phyloP scores from a whole-genome alignment of 2,888 invertebrate species.

The Tachina grossa region DNA sequence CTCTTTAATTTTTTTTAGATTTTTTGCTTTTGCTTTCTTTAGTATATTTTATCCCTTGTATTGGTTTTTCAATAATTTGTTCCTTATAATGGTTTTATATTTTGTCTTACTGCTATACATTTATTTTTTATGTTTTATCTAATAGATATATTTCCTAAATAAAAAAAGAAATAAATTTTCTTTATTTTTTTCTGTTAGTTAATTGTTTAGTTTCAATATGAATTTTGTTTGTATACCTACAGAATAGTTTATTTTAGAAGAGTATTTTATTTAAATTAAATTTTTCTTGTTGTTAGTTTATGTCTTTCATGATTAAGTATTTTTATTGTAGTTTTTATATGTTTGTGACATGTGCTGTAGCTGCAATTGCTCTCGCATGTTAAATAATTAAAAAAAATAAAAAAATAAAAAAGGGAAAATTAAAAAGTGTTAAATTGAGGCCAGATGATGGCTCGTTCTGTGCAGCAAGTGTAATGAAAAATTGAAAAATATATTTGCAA shows the following conservation, averaged over 20 bases:
- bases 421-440: constrained; percentile 64
- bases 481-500: constrained; percentile 8
- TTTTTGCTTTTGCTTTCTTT: constrained; percentile 74
- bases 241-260: constrained; percentile 5
- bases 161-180: constrained; percentile 48
- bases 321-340: constrained; percentile 37
- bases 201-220: constrained; percentile 33
- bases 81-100: constrained; percentile 75
- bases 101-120: constrained; percentile 25
- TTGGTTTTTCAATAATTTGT: constrained; percentile 82
- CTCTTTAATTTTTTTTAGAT: constrained; percentile 58
- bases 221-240: constrained; percentile 25
- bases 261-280: constrained; percentile 30
- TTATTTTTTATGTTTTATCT: not conserved
- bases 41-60: constrained; percentile 83
- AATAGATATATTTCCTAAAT: constrained; percentile 46
- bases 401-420: constrained; percentile 40
- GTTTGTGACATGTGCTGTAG: constrained; percentile 57
- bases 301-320: not conserved
- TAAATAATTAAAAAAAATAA: constrained; percentile 46
- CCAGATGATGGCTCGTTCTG: constrained; percentile 3
- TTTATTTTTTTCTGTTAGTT: not conserved
- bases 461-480: constrained; percentile 70
- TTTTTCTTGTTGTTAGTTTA: not conserved
- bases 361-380: constrained; percentile 2